phyloP scores from a whole-genome alignment of 2,797 vertebrate species.

The Hemitrygon akajei region DNA sequence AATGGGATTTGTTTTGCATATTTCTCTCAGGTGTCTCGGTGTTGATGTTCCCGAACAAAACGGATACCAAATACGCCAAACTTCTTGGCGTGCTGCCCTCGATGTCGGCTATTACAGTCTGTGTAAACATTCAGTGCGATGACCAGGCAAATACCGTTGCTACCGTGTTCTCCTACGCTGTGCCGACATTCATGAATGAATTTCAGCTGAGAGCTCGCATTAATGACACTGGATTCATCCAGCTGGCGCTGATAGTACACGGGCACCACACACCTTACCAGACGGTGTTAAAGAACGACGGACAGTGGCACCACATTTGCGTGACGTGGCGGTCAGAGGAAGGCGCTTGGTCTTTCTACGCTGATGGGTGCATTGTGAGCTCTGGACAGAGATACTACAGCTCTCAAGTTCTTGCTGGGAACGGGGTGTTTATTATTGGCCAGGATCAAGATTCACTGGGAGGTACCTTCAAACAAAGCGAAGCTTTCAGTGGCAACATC shows the following conservation, averaged over 20 bases:
- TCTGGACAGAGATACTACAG: slow-evolving; percentile 49
- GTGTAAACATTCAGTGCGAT: slow-evolving; percentile 75
- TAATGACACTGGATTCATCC: slow-evolving; percentile 57
- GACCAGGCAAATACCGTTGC: slow-evolving; percentile 54
- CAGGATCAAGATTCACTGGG: slow-evolving; percentile 86
- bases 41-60: slow-evolving; percentile 66
- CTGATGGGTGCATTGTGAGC: slow-evolving; percentile 62
- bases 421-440: slow-evolving; percentile 77
- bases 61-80: slow-evolving; percentile 60
- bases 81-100: slow-evolving; percentile 61
- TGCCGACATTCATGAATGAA: slow-evolving; percentile 68
- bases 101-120: slow-evolving; percentile 64
- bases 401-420: slow-evolving; percentile 58
- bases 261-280: slow-evolving; percentile 75
- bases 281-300: slow-evolving; percentile 61
- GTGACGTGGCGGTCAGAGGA: slow-evolving; percentile 65
- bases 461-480: slow-evolving; percentile 69
- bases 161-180: slow-evolving; percentile 74
- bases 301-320: slow-evolving; percentile 78
- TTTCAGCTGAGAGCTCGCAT: slow-evolving; percentile 75
- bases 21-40: slow-evolving; percentile 48
- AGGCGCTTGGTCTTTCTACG: slow-evolving; percentile 67
- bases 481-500: slow-evolving; percentile 82
- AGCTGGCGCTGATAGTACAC: slow-evolving; percentile 70
- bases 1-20: not conserved